Conservation (phyloP, 2,888 invertebrate genomes). For the Colostygia pectinataria region DNA sequence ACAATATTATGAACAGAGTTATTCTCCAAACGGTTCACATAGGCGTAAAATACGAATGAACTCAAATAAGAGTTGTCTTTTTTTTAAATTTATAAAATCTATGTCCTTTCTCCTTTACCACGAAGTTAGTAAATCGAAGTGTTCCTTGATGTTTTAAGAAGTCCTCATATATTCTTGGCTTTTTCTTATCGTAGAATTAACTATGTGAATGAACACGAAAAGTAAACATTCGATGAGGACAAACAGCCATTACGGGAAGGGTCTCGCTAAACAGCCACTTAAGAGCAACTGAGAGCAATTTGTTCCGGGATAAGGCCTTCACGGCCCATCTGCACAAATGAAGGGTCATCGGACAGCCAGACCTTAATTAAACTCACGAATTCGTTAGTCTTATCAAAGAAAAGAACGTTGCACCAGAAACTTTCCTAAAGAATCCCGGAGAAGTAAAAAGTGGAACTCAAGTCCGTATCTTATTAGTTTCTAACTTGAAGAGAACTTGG, state of each 20-base stretch:
- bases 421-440: conserved; percentile 29
- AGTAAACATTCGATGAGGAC: conserved; percentile 32
- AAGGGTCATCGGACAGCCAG: conserved; percentile 67
- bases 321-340: conserved; percentile 73
- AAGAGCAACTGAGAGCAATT: conserved; percentile 62
- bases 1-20: conserved; percentile 63
- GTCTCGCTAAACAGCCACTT: conserved; percentile 52
- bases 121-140: too few species aligned
- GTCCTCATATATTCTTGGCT: not conserved
- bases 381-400: conserved; percentile 56
- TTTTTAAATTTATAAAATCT: too few species aligned
- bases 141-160: not conserved
- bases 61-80: too few species aligned
- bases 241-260: conserved; percentile 40
- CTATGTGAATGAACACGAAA: conserved; percentile 10
- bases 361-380: conserved; percentile 75
- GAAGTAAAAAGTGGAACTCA: conserved; percentile 38
- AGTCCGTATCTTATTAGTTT: conserved; percentile 38
- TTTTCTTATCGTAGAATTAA: conserved; percentile 1
- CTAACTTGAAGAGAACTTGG: conserved; percentile 20
- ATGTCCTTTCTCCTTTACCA: too few species aligned
- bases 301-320: conserved; percentile 71
- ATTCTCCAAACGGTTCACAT: conserved; percentile 41
- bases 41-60: conserved; percentile 35
- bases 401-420: conserved; percentile 40